Conservation (phyloP, 1,140 invertebrate species). For the Leptinotarsa undecemlineata region DNA sequence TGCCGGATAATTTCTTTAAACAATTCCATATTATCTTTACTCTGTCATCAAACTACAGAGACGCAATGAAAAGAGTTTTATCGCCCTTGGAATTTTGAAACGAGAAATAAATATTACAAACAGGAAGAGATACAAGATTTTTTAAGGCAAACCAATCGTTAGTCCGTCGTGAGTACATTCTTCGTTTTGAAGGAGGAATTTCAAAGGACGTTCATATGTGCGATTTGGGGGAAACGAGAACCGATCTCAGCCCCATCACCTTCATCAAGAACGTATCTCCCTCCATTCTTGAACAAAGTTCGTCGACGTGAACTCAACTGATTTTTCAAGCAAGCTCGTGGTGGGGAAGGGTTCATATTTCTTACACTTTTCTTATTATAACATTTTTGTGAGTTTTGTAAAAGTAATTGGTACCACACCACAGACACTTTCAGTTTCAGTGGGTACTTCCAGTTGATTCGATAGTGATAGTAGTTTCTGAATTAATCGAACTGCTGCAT, state of each 20-base stretch:
- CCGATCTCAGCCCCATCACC: not conserved
- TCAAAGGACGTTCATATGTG: no score
- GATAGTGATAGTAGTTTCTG: not conserved
- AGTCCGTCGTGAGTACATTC: no score
- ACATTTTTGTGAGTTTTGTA: slow-evolving; percentile 21
- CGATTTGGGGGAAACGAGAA: no score
- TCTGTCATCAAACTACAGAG: no score
- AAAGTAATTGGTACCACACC: slow-evolving; percentile 2
- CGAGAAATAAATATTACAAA: no score
- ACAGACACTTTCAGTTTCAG: not conserved
- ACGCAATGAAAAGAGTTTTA: no score
- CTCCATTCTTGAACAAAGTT: slow-evolving; percentile 13
- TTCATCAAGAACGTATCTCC: not conserved
- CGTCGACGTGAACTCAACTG: not conserved
- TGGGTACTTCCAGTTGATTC: not conserved
- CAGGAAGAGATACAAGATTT: no score
- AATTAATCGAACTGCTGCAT: not conserved
- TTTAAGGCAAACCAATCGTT: no score
- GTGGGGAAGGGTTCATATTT: slow-evolving; percentile 13
- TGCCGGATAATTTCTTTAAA: no score
- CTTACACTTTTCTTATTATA: not conserved
- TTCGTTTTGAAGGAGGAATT: no score
- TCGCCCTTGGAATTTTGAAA: no score
- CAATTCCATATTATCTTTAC: no score
- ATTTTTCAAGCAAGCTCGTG: not conserved